Conservation (phyloP, 2,797 vertebrate species). For the Premnoplex brunnescens region DNA sequence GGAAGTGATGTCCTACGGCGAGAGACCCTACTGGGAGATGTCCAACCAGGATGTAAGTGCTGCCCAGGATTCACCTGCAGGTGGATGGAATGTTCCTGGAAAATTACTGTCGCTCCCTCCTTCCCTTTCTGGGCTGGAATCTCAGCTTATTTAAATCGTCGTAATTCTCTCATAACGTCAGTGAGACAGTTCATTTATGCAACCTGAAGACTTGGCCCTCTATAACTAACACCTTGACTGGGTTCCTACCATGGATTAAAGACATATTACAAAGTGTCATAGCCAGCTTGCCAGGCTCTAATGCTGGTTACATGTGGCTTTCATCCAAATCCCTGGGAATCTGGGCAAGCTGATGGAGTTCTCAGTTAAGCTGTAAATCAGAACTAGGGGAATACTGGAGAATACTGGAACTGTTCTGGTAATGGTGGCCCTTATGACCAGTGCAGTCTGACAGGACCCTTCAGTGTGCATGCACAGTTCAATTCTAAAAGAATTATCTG, state of each 20-base stretch:
- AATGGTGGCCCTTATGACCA: not conserved
- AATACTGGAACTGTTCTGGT: not conserved
- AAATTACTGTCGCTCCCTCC: not conserved
- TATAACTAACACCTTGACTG: not conserved
- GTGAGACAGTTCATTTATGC: not conserved
- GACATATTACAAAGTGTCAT: not conserved
- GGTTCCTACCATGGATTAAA: not conserved
- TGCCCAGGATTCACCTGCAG: not conserved
- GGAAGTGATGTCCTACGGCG: conserved; percentile 98
- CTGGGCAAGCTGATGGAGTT: not conserved
- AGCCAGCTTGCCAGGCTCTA: not conserved
- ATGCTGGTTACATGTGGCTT: not conserved
- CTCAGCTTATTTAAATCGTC: not conserved
- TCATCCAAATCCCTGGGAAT: not conserved
- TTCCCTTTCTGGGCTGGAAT: not conserved
- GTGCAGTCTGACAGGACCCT: not conserved
- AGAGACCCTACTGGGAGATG: conserved; percentile 98
- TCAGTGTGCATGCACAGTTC: not conserved
- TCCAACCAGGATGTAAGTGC: conserved; percentile 96
- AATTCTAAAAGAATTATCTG: not conserved
- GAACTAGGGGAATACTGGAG: not conserved
- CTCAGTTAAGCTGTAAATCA: not conserved
- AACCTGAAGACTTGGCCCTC: not conserved
- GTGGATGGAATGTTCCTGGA: not conserved
- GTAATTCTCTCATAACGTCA: not conserved